phyloP scores from a whole-genome alignment of 2,888 invertebrate genomes.

The Serrognathus titanus region DNA sequence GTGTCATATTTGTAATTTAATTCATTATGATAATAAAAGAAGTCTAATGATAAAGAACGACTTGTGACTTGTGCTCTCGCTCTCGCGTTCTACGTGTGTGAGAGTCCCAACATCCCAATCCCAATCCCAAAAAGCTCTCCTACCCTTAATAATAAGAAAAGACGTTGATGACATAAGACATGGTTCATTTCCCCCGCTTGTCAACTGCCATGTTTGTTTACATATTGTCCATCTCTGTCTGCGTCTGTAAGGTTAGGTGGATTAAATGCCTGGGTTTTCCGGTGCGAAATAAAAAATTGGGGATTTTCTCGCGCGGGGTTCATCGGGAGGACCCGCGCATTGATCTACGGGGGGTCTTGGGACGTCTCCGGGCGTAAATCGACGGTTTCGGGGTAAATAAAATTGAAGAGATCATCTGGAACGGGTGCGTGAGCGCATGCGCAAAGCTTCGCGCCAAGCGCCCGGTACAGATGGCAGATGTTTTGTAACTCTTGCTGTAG shows the following conservation, averaged over 20 bases:
- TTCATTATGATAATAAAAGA: conserved; percentile 34
- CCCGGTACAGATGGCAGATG: conserved; percentile 52
- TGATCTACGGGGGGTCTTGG: no score
- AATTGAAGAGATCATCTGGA: conserved; percentile 32
- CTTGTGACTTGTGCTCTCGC: no score
- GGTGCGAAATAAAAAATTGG: background rate
- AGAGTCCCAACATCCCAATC: background rate
- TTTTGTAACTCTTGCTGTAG: conserved; percentile 46
- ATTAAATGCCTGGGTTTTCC: conserved; percentile 10
- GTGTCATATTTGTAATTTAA: conserved; percentile 38
- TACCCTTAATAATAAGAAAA: background rate
- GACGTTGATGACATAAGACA: conserved; percentile 30
- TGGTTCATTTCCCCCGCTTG: conserved; percentile 35
- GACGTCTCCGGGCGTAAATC: no score
- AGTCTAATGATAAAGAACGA: conserved; percentile 6
- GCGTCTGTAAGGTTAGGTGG: conserved; percentile 26
- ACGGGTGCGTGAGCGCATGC: conserved; percentile 36
- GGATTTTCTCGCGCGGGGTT: no score
- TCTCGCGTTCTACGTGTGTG: background rate
- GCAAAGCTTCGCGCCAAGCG: conserved; percentile 49
- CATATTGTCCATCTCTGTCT: conserved; percentile 34
- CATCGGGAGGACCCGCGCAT: no score
- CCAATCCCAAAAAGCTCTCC: no score
- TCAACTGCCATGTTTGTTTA: conserved; percentile 40
- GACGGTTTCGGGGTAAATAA: conserved; percentile 3